These are phyloP conservation scores for Menura novaehollandiae DNA, from an alignment of 2,113 vertebrate species.

Conservation along the genomic window DNA sequence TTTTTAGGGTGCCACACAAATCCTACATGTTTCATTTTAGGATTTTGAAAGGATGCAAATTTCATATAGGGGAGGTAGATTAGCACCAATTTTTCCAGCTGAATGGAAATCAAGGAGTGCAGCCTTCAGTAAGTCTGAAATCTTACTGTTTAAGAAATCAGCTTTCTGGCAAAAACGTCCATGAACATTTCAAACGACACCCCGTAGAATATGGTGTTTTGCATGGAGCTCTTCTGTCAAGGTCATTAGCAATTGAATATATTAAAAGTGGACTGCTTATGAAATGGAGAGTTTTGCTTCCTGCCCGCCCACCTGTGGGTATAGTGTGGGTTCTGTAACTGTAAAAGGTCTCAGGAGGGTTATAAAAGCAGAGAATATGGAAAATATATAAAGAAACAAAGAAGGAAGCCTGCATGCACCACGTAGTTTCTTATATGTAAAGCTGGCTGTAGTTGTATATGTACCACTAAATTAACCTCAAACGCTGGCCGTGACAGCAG, in stretches of 20 bases:
- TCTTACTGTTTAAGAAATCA: slow-evolving; percentile 42
- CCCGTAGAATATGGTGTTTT: slow-evolving; percentile 49
- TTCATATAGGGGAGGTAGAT: background rate
- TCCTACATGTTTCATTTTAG: background rate
- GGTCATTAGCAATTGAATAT: slow-evolving; percentile 60
- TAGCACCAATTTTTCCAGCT: background rate
- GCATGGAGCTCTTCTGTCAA: slow-evolving; percentile 57
- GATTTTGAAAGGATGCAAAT: background rate
- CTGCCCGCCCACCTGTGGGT: slow-evolving; percentile 66
- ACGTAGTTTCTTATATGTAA: slow-evolving; percentile 28
- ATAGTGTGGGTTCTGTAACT: slow-evolving; percentile 64
- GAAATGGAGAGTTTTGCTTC: slow-evolving; percentile 60
- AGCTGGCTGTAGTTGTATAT: slow-evolving; percentile 39
- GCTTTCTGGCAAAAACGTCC: slow-evolving; percentile 20
- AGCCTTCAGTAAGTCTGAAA: slow-evolving; percentile 14
- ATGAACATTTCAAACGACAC: slow-evolving; percentile 48
- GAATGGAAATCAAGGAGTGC: background rate
- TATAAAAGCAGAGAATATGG: slow-evolving; percentile 70
- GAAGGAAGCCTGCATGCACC: slow-evolving; percentile 39
- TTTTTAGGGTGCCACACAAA: background rate
- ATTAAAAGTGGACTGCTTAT: slow-evolving; percentile 58
- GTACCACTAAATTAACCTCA: slow-evolving; percentile 75
- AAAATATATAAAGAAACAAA: slow-evolving; percentile 67
- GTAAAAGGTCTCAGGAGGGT: slow-evolving; percentile 40
- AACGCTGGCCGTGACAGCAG: slow-evolving; percentile 78